These are phyloP conservation scores for Drosophila antonietae DNA, from an alignment of 2,888 invertebrate species.

Conservation along the genomic window DNA sequence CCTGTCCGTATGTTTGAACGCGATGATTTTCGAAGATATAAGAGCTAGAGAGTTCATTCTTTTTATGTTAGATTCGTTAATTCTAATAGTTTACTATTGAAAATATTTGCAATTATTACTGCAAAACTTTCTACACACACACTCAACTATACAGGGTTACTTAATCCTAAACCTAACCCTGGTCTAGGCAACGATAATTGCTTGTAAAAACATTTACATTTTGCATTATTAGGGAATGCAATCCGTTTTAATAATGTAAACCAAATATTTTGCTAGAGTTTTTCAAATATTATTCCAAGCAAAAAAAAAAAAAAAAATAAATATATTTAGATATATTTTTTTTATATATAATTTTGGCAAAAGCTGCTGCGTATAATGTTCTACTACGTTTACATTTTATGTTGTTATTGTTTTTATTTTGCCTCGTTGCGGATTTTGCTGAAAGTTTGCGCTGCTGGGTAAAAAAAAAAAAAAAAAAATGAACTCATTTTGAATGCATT, in stretches of 20 bases:
- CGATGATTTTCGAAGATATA: too few relatives aligned
- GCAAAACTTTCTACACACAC: too few relatives aligned
- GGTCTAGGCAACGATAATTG: background rate
- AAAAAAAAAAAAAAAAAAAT: background rate
- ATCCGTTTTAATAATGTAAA: slow-evolving; percentile 19
- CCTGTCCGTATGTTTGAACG: too few relatives aligned
- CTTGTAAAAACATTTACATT: background rate
- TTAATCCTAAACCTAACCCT: background rate
- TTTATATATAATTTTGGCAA: slow-evolving; percentile 36
- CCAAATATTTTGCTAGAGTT: slow-evolving; percentile 29
- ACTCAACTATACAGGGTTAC: background rate
- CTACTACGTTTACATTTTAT: slow-evolving; percentile 25
- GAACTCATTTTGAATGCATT: slow-evolving; percentile 75
- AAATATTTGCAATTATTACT: too few relatives aligned
- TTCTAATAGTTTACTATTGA: too few relatives aligned
- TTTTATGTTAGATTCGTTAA: too few relatives aligned
- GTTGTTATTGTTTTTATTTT: slow-evolving; percentile 2
- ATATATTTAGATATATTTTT: slow-evolving; percentile 6
- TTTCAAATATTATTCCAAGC: slow-evolving; percentile 43
- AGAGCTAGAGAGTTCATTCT: too few relatives aligned
- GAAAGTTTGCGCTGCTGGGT: slow-evolving; percentile 38
- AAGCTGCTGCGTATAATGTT: slow-evolving; percentile 24
- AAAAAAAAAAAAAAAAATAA: slow-evolving; percentile 16
- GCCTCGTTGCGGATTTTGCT: slow-evolving; percentile 10
- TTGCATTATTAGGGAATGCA: slow-evolving; percentile 5